A percentile compares a stretch with the other conserved stretches of the same genome.
Evolutionary conservation across 2,797 vertebrate genomes (phyloP).

Genomic region (Artibeus lituratus): DNA sequence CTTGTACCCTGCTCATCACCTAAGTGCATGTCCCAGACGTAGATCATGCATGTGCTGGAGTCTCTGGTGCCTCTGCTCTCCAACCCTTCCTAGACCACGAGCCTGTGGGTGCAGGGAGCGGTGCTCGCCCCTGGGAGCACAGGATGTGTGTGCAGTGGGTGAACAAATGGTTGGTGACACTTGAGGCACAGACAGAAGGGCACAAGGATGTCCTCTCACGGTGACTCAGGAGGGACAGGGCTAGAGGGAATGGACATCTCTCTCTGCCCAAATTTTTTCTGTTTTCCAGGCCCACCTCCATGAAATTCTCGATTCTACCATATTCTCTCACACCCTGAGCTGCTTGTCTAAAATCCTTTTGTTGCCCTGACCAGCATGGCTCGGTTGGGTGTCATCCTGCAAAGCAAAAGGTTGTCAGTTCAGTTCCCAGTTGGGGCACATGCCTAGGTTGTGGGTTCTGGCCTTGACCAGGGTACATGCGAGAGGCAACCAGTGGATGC

Average conservation of each 20-base stretch:
- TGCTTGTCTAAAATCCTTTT: not conserved
- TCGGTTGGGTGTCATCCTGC: too few relatives aligned
- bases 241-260: not conserved
- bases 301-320: not conserved
- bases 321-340: not conserved
- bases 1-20: not conserved
- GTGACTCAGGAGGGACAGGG: not conserved
- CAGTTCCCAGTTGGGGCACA: too few relatives aligned
- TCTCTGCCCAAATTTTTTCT: not conserved
- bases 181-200: not conserved
- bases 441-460: too few relatives aligned
- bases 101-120: not conserved
- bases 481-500: too few relatives aligned
- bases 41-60: not conserved
- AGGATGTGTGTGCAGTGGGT: not conserved
- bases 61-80: not conserved
- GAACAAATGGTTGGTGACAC: not conserved
- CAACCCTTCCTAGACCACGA: not conserved
- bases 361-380: too few relatives aligned
- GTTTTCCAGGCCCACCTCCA: not conserved
- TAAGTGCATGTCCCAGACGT: not conserved
- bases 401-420: too few relatives aligned
- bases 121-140: not conserved
- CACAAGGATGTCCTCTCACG: not conserved
- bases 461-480: too few relatives aligned